Evolutionary conservation across 2,113 vertebrate genomes (phyloP).

Genomic region (Amphiprion percula): DNA sequence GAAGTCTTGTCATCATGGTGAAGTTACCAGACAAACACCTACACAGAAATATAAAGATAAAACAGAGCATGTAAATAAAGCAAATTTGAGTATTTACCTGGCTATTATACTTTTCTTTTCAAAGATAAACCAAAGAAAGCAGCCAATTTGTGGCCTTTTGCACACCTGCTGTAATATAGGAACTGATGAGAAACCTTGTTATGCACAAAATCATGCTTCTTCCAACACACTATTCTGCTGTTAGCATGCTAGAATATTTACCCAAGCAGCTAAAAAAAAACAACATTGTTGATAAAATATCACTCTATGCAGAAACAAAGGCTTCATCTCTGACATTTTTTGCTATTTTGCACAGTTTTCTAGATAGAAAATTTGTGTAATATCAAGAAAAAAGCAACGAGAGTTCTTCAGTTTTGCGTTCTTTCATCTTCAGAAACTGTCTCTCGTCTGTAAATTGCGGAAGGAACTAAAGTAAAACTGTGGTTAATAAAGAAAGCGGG

Average conservation of each 20-base stretch:
- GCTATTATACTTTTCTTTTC: neutral
- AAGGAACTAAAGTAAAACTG: neutral
- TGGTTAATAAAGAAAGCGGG: conserved; percentile 54
- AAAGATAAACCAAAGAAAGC: neutral
- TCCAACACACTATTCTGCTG: too few relatives aligned
- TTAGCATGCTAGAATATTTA: neutral
- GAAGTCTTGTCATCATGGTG: neutral
- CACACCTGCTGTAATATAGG: neutral
- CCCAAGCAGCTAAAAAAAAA: neutral
- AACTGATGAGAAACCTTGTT: neutral
- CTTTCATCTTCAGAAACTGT: neutral
- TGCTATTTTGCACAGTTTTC: too few relatives aligned
- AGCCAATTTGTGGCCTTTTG: neutral
- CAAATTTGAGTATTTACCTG: neutral
- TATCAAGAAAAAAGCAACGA: neutral
- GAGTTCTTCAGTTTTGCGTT: neutral
- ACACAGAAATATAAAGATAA: neutral
- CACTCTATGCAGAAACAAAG: too few relatives aligned
- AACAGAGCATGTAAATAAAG: neutral
- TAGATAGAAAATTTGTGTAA: neutral
- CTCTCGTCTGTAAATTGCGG: neutral
- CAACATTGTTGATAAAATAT: too few relatives aligned
- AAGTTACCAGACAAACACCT: neutral
- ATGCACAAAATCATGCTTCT: neutral
- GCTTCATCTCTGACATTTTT: too few relatives aligned